Evolutionary conservation across 2,113 vertebrate genomes (phyloP).

Genomic region (Halichoerus grypus): DNA sequence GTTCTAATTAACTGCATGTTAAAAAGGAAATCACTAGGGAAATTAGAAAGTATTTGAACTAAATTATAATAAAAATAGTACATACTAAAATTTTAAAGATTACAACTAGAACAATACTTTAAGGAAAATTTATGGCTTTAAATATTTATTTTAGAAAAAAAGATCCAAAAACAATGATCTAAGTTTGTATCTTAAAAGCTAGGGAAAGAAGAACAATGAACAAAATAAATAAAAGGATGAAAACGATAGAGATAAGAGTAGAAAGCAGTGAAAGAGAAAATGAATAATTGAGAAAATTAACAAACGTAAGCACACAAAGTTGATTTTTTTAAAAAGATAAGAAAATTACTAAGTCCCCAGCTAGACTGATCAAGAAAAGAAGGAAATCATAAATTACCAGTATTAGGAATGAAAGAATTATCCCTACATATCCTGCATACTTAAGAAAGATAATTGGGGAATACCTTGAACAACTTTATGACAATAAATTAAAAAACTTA

Average conservation of each 20-base stretch:
- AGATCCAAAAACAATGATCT: neutral
- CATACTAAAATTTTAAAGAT: neutral
- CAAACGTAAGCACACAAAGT: neutral
- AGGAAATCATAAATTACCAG: neutral
- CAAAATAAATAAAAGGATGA: neutral
- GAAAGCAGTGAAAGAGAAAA: neutral
- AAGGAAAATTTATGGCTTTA: neutral
- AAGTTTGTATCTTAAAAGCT: neutral
- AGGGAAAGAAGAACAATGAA: neutral
- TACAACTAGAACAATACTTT: neutral
- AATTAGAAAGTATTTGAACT: neutral
- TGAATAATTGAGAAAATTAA: neutral
- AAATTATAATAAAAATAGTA: neutral
- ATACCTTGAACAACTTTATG: neutral
- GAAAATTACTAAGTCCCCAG: neutral
- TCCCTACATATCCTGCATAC: too few relatives aligned
- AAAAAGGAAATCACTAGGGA: neutral
- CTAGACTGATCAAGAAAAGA: neutral
- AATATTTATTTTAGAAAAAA: neutral
- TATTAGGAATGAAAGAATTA: neutral
- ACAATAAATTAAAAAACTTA: neutral
- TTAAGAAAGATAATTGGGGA: neutral
- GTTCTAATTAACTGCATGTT: neutral
- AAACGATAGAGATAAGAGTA: neutral
- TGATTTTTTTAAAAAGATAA: neutral